Evolutionary conservation across 2,888 invertebrate genomes (phyloP).

Genomic region (Andrena dorsata): DNA sequence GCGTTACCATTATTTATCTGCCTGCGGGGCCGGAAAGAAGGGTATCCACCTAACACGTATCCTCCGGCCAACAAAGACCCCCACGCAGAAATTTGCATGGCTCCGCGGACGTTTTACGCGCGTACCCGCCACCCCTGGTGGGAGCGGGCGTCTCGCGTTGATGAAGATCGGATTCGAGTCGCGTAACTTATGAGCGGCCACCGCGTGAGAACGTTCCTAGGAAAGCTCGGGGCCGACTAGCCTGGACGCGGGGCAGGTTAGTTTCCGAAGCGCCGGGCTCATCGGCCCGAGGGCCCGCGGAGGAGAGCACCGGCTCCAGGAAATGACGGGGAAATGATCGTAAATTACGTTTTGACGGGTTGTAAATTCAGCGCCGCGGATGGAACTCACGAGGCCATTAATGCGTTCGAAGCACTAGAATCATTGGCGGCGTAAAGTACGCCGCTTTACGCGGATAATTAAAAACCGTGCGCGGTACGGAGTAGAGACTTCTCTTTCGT

Average conservation of each 20-base stretch:
- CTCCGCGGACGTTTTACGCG: conserved; percentile 62
- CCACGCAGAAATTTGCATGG: conserved; percentile 74
- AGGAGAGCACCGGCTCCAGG: neutral
- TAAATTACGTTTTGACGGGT: conserved; percentile 31
- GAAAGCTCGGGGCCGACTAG: conserved; percentile 13
- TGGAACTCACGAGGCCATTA: neutral
- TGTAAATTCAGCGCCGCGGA: conserved; percentile 28
- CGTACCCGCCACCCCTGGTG: conserved; percentile 51
- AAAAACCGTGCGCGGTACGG: neutral
- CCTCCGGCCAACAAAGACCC: conserved; percentile 70
- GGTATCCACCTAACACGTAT: conserved; percentile 64
- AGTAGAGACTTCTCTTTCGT: too few species aligned
- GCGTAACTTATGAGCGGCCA: conserved; percentile 61
- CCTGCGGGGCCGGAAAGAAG: conserved; percentile 67
- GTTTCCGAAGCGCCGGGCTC: neutral
- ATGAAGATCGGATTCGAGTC: conserved; percentile 71
- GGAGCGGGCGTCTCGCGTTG: conserved; percentile 55
- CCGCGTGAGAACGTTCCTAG: conserved; percentile 57
- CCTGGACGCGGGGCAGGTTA: neutral
- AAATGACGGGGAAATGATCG: conserved; percentile 17
- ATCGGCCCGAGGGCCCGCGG: neutral
- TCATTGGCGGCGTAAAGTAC: neutral
- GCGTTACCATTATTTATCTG: conserved; percentile 75
- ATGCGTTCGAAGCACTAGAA: neutral
- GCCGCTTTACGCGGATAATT: conserved; percentile 10